Evolutionary conservation across 2,113 vertebrate genomes (phyloP).

Genomic region (Dinomys branickii): DNA sequence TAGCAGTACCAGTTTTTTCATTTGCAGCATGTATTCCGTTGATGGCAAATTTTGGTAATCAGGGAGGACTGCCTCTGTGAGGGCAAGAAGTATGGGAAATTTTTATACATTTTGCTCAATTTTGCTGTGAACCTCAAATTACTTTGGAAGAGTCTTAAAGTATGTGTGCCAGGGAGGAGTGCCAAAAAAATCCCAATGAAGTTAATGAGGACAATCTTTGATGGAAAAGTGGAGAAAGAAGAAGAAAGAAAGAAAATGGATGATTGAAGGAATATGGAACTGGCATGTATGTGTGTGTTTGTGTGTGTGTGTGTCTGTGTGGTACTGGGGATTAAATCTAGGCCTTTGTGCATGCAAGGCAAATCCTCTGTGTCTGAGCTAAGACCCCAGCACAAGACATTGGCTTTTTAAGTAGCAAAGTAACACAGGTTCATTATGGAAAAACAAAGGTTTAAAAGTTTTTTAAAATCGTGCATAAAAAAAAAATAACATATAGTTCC

Average conservation of each 20-base stretch:
- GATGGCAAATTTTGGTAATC: background rate
- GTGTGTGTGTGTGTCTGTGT: background rate
- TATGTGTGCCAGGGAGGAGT: background rate
- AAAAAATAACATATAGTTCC: background rate
- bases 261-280: background rate
- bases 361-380: background rate
- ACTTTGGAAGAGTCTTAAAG: background rate
- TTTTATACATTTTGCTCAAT: background rate
- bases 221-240: background rate
- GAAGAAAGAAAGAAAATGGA: background rate
- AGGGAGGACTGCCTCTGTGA: background rate
- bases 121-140: background rate
- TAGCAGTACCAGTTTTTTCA: background rate
- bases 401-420: constrained; percentile 10
- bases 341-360: background rate
- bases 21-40: background rate
- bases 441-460: constrained; percentile 2
- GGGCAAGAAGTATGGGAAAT: background rate
- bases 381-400: background rate
- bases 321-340: background rate
- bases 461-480: background rate
- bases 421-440: background rate
- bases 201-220: constrained; percentile 20
- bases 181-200: background rate
- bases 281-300: background rate